These are phyloP conservation scores for Nemapogon koenigi DNA, from an alignment of 2,888 invertebrate genomes.

Conservation along the genomic window DNA sequence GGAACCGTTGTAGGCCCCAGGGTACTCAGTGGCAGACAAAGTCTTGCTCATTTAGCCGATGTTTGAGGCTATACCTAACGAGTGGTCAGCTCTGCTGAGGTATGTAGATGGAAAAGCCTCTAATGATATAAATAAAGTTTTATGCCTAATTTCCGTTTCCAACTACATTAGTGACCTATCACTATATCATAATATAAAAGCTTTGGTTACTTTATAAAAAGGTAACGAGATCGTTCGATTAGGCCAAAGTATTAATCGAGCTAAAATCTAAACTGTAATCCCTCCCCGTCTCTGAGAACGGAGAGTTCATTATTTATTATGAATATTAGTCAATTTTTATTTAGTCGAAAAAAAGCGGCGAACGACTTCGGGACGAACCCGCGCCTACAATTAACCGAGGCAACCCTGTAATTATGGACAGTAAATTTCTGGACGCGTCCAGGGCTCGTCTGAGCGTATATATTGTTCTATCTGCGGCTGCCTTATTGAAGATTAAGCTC, in stretches of 20 bases:
- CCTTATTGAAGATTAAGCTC: slow-evolving; percentile 45
- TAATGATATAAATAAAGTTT: no score
- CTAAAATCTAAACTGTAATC: slow-evolving; percentile 49
- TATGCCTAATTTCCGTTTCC: no score
- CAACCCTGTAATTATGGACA: slow-evolving; percentile 86
- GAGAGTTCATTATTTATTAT: slow-evolving; percentile 64
- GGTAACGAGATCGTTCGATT: slow-evolving; percentile 24
- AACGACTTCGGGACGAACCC: slow-evolving; percentile 44
- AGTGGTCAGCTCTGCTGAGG: no score
- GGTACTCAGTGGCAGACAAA: no score
- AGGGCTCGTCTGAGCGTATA: slow-evolving; percentile 36
- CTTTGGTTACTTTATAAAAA: no score
- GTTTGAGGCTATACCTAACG: no score
- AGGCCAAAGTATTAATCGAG: slow-evolving; percentile 44
- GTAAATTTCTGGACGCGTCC: slow-evolving; percentile 80
- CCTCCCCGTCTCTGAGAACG: slow-evolving; percentile 40
- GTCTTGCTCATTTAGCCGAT: no score
- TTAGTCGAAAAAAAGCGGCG: slow-evolving; percentile 57
- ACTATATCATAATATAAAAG: no score
- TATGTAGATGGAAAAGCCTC: no score
- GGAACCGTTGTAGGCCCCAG: no score
- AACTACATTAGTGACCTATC: no score
- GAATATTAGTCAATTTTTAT: slow-evolving; percentile 66
- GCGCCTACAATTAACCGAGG: slow-evolving; percentile 80
- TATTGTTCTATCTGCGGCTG: slow-evolving; percentile 53